phyloP scores from a whole-genome alignment of 2,797 vertebrate genomes.

The Allobates femoralis region DNA sequence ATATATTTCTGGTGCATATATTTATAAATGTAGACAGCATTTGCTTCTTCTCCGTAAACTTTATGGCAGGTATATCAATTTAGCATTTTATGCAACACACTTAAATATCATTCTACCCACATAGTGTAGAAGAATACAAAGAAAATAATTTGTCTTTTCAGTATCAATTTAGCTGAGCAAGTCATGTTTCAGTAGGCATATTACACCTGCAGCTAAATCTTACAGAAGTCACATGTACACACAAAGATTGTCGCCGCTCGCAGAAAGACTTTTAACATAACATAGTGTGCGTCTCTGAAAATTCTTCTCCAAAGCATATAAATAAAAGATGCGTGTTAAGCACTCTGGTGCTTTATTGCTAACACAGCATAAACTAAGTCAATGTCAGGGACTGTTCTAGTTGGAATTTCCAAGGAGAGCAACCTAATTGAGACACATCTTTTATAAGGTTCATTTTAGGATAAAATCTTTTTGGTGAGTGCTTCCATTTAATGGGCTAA shows the following conservation, averaged over 20 bases:
- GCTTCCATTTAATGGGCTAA: not conserved
- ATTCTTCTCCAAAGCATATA: slow-evolving; percentile 20
- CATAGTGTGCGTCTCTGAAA: slow-evolving; percentile 19
- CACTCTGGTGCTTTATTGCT: slow-evolving; percentile 30
- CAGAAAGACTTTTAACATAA: slow-evolving; percentile 23
- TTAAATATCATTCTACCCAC: slow-evolving; percentile 17
- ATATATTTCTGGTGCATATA: too few relatives aligned
- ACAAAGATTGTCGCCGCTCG: slow-evolving; percentile 29
- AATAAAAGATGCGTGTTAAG: slow-evolving; percentile 49
- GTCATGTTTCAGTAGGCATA: slow-evolving; percentile 41
- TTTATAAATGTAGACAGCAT: too few relatives aligned
- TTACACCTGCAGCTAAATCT: slow-evolving; percentile 52
- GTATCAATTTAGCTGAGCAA: slow-evolving; percentile 40
- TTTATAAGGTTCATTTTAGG: not conserved
- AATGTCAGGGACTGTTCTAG: slow-evolving; percentile 1
- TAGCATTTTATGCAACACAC: not conserved
- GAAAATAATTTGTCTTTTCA: slow-evolving; percentile 35
- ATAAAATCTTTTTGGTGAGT: not conserved
- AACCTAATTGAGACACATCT: not conserved
- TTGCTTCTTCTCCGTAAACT: not conserved
- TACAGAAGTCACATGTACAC: slow-evolving; percentile 48
- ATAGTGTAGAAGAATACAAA: slow-evolving; percentile 35
- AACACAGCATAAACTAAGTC: slow-evolving; percentile 37
- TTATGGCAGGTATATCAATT: not conserved
- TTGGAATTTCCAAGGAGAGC: not conserved